These are phyloP conservation scores for Epinephelus awoara DNA, from an alignment of 2,797 vertebrate genomes.

Conservation along the genomic window DNA sequence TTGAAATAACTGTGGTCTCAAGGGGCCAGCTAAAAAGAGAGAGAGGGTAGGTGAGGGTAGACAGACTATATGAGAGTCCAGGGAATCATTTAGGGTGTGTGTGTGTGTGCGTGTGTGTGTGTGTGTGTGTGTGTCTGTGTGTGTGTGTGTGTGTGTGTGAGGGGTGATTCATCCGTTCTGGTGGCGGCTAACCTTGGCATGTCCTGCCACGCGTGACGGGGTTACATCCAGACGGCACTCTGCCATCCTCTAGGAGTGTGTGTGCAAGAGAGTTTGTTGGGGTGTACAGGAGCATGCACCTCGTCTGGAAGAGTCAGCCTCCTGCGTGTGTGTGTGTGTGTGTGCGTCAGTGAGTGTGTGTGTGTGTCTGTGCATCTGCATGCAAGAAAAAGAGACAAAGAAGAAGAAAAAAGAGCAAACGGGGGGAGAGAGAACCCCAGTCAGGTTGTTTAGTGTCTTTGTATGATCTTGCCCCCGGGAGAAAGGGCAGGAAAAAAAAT, in stretches of 20 bases:
- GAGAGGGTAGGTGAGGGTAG: slow-evolving; percentile 73
- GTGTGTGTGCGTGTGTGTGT: slow-evolving; percentile 51
- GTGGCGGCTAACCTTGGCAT: slow-evolving; percentile 99
- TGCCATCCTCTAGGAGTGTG: slow-evolving; percentile 81
- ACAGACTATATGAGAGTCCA: slow-evolving; percentile 76
- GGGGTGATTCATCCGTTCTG: slow-evolving; percentile 87
- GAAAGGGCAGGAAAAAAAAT: slow-evolving; percentile 71
- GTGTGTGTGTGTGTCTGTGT: slow-evolving; percentile 15
- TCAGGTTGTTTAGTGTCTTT: slow-evolving; percentile 84
- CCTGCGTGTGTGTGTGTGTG: slow-evolving; percentile 28
- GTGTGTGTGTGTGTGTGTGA: slow-evolving; percentile 22
- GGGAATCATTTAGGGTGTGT: slow-evolving; percentile 76
- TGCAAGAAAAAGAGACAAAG: slow-evolving; percentile 57
- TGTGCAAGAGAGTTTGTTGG: slow-evolving; percentile 56
- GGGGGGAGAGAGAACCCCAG: slow-evolving; percentile 38
- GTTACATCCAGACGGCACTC: slow-evolving; percentile 95
- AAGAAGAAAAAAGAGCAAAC: slow-evolving; percentile 58
- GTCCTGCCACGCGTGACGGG: slow-evolving; percentile 99
- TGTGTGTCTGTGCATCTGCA: slow-evolving; percentile 33
- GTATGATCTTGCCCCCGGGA: slow-evolving; percentile 84
- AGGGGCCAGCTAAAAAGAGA: slow-evolving; percentile 77
- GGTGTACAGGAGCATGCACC: slow-evolving; percentile 76
- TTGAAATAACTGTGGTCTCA: slow-evolving; percentile 81
- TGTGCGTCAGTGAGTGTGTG: slow-evolving; percentile 61
- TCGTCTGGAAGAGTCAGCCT: slow-evolving; percentile 60